phyloP scores from a whole-genome alignment of 2,888 invertebrate genomes.

The Helleia helle region DNA sequence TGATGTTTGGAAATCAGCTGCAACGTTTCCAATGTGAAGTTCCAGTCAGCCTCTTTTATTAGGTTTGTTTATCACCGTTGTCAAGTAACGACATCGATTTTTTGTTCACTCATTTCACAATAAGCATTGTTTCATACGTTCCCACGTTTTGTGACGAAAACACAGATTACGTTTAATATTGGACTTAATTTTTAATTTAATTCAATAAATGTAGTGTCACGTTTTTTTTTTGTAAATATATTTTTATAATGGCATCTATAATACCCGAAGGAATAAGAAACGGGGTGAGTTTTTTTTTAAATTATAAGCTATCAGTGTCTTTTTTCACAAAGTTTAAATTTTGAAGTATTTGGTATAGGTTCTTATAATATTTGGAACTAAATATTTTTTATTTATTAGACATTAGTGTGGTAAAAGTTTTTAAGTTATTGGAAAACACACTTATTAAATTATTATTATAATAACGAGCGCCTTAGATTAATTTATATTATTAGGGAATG shows the following conservation, averaged over 20 bases:
- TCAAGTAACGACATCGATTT: conserved; percentile 64
- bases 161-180: neutral
- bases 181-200: neutral
- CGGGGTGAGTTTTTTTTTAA: conserved; percentile 16
- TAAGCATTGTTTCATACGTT: conserved; percentile 14
- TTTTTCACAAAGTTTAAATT: too few relatives aligned
- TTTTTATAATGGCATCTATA: conserved; percentile 41
- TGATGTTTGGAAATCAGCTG: too few relatives aligned
- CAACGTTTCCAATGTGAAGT: neutral
- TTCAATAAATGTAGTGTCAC: neutral
- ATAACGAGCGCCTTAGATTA: too few relatives aligned
- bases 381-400: too few relatives aligned
- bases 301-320: too few relatives aligned
- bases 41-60: conserved; percentile 7
- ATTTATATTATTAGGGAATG: too few relatives aligned
- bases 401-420: too few relatives aligned
- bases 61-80: conserved; percentile 36
- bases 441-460: too few relatives aligned
- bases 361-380: neutral
- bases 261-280: conserved; percentile 48
- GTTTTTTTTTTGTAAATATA: neutral
- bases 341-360: too few relatives aligned
- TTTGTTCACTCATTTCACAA: conserved; percentile 17
- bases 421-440: too few relatives aligned
- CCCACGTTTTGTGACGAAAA: conserved; percentile 15